A percentile compares a stretch with the other conserved stretches of the same genome.
Conservation (phyloP, 1,140 invertebrate genomes). For the Acyrthosiphon pisum region DNA sequence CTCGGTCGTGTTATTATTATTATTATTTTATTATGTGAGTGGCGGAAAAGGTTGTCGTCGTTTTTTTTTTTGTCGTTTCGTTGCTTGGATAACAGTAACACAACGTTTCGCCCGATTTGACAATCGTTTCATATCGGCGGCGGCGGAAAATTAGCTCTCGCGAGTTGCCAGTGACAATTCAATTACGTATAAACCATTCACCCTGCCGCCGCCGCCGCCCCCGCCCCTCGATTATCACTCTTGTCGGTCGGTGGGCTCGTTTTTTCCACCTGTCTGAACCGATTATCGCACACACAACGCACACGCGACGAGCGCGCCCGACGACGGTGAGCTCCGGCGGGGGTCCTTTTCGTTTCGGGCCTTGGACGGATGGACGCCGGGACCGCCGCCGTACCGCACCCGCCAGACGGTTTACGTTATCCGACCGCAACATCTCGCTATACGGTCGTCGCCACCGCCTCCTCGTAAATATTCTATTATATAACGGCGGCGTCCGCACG, state of each 20-base stretch:
- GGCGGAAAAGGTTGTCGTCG: not conserved
- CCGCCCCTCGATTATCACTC: slow-evolving; percentile 45
- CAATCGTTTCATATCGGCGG: slow-evolving; percentile 27
- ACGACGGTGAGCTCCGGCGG: not conserved
- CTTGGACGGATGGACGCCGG: not conserved
- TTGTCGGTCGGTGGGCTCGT: slow-evolving; percentile 24
- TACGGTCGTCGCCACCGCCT: not conserved
- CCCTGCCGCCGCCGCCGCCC: not conserved
- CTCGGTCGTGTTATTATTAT: not conserved
- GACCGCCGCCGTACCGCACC: not conserved
- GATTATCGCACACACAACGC: slow-evolving; percentile 26
- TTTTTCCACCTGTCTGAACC: slow-evolving; percentile 57
- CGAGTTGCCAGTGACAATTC: slow-evolving; percentile 56
- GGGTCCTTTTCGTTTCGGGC: not conserved
- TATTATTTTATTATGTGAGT: not conserved
- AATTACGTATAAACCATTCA: slow-evolving; percentile 28
- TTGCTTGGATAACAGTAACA: slow-evolving; percentile 23
- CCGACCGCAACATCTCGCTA: slow-evolving; percentile 48
- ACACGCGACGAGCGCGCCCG: not conserved
- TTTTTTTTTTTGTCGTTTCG: not conserved
- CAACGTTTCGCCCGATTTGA: slow-evolving; percentile 50
- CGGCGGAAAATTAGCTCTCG: slow-evolving; percentile 30
- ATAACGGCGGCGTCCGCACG: not conserved
- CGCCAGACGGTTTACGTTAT: slow-evolving; percentile 7
- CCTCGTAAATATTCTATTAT: slow-evolving; percentile 21